Conservation (phyloP, 2,113 vertebrate species). For the Pagrus major region DNA sequence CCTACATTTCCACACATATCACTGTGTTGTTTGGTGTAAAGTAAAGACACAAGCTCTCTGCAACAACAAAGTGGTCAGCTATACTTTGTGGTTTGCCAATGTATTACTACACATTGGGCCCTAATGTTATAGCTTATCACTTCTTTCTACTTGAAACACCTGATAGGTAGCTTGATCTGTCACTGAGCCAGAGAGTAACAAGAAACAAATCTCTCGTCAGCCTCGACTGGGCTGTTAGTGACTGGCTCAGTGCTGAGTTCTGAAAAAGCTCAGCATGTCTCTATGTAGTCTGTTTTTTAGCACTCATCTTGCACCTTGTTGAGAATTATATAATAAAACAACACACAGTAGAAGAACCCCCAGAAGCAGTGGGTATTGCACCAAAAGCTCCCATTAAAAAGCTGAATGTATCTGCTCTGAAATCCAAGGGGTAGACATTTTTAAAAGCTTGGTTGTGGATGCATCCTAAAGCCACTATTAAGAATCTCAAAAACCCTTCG, state of each 20-base stretch:
- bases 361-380: conserved; percentile 1
- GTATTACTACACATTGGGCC: not conserved
- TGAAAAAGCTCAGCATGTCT: conserved; percentile 9
- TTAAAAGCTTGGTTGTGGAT: conserved; percentile 8
- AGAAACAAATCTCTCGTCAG: not conserved
- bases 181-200: not conserved
- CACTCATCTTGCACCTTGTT: not conserved
- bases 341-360: not conserved
- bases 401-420: conserved; percentile 21
- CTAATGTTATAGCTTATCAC: not conserved
- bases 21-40: not conserved
- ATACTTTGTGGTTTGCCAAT: not conserved
- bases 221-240: not conserved
- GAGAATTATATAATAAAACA: conserved; percentile 42
- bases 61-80: not conserved
- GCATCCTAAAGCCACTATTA: conserved; percentile 5
- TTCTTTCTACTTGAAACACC: not conserved
- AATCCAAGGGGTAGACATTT: conserved; percentile 23
- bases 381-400: conserved; percentile 17
- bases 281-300: conserved; percentile 25
- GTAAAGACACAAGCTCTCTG: not conserved
- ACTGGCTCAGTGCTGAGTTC: not conserved
- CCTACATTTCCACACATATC: not conserved
- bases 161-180: not conserved
- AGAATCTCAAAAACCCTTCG: conserved; percentile 19